Conservation (phyloP, 2,113 vertebrate genomes). For the Sorex fumeus region DNA sequence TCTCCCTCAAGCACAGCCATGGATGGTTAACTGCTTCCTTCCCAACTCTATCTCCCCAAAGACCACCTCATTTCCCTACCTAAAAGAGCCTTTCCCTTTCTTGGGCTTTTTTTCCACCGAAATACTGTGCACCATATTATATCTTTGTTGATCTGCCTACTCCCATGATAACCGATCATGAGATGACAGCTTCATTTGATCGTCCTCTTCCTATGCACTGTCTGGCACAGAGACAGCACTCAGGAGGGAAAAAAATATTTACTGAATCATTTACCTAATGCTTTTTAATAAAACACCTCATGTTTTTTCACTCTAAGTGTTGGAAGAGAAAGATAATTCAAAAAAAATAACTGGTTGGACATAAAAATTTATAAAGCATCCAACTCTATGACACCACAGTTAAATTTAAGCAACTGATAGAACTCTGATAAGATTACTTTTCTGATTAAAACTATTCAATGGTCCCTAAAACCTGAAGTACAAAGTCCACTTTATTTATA, state of each 20-base stretch:
- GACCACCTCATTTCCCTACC: not conserved
- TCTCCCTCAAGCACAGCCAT: not conserved
- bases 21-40: not conserved
- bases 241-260: not conserved
- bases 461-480: not conserved
- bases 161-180: not conserved
- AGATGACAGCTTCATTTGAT: slow-evolving; percentile 3
- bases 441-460: slow-evolving; percentile 29
- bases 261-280: not conserved
- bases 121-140: not conserved
- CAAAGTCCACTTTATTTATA: slow-evolving; percentile 1
- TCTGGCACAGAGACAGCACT: not conserved
- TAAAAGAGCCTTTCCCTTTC: not conserved
- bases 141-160: not conserved
- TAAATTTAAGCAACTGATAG: not conserved
- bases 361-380: not conserved
- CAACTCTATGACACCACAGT: not conserved
- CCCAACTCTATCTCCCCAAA: not conserved
- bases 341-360: slow-evolving; percentile 14
- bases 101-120: not conserved
- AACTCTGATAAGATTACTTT: slow-evolving; percentile 18
- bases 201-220: not conserved
- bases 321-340: not conserved
- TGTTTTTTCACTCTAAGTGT: slow-evolving; percentile 30
- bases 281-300: not conserved